Base-by-base conservation (phyloP, 2,888 invertebrate genomes). In the Lamellibrachia columna region DNA sequence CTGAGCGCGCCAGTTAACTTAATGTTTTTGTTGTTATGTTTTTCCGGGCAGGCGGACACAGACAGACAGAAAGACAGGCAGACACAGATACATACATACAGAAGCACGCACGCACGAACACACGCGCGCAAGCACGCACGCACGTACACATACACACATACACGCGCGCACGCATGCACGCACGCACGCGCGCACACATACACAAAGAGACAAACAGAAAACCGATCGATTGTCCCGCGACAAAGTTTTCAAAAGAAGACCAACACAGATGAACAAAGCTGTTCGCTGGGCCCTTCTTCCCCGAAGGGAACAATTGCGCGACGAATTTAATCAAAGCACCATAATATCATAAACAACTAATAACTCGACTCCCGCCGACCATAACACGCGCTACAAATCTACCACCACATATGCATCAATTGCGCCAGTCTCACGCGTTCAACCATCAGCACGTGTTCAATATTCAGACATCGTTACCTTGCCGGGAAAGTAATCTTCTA, bases 191-290 rank as follows among this genome's bases (percentile, higher is more conserved):
- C 15, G 22, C 15, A 15, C 60, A 11, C 75, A 15, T 22, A 75
- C 75, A 75, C 6, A 22, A 15, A 75, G 11, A 75, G 4, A 75
- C 75, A 75, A 2, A 22, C 75, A 75, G 4, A 15, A 75, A 22
- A 75, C 22, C 2, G 15, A 75, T 75, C 2, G 15, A 75, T 75
- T 75, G 2, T 15, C 22, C 15, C 15, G 15, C 22, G 15, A 75
- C 75, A 75, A 75, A 95, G 40, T 40, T 40, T 40, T 40, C 40
- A 40, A 40, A 40, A 75, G 11, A 75, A 75, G 22, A 75, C 75
- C 2, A 75, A 75, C 15, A 15, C 75, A 15, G 75, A 22, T 75
- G 15, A 75, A 75, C 75, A 75, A 75, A 75, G 75, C 75, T 75
- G 75, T 22, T 15, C 75, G 75, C 15, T 22, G 75, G 15, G 75